A percentile compares a stretch with the other conserved stretches of the same genome.
Evolutionary conservation across 2,888 invertebrate species (phyloP).

Genomic region (Phyllotreta cruciferae): DNA sequence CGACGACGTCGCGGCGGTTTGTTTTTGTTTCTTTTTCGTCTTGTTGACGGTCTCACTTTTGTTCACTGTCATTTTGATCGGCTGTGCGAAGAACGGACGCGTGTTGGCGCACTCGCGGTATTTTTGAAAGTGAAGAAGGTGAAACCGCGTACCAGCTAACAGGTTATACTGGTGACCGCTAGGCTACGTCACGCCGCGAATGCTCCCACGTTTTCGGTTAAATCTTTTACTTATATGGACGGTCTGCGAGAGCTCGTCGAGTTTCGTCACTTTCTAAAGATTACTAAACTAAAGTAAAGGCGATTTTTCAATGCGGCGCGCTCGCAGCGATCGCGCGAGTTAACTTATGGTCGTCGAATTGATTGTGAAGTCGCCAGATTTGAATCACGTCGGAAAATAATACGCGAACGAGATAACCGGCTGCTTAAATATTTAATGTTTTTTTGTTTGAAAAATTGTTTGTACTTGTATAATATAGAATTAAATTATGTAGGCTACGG

Average conservation of each 20-base stretch:
- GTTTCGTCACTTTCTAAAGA: conserved; percentile 51
- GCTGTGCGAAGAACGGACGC: conserved; percentile 32
- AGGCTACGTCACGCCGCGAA: conserved; percentile 47
- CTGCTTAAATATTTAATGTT: conserved; percentile 16
- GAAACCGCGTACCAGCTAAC: conserved; percentile 39
- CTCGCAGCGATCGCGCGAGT: too few species aligned
- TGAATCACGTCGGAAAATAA: background rate
- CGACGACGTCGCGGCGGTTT: conserved; percentile 31
- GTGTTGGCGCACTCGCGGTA: conserved; percentile 46
- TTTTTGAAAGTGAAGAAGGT: conserved; percentile 46
- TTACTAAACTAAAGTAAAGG: conserved; percentile 8
- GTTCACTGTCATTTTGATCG: conserved; percentile 53
- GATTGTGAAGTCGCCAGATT: too few species aligned
- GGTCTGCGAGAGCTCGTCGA: conserved; percentile 45
- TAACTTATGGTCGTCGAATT: too few species aligned
- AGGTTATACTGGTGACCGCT: conserved; percentile 43
- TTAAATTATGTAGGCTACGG: too few species aligned
- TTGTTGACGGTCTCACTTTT: conserved; percentile 50
- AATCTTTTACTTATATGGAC: conserved; percentile 56
- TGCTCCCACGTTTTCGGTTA: conserved; percentile 50
- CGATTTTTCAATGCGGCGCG: too few species aligned
- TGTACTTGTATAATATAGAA: too few species aligned
- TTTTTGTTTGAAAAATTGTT: background rate
- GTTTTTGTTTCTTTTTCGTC: conserved; percentile 47
- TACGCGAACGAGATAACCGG: background rate